These are phyloP conservation scores for Nipponia nippon DNA, from an alignment of 2,113 vertebrate species.

Conservation along the genomic window DNA sequence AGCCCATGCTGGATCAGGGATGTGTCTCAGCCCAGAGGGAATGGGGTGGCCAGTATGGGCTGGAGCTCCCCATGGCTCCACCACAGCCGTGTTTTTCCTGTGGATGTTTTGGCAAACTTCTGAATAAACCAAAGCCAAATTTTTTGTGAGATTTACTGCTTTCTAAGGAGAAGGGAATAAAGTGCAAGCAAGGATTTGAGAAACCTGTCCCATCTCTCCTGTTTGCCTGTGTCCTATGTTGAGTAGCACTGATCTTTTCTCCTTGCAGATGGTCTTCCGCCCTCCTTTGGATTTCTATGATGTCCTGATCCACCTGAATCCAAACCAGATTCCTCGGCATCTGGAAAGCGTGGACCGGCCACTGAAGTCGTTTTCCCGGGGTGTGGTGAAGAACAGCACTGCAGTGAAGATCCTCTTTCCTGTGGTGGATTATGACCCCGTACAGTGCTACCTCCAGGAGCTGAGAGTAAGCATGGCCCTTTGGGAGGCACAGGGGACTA, in stretches of 20 bases:
- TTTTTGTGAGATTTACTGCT: no score
- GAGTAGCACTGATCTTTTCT: neutral
- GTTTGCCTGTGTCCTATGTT: neutral
- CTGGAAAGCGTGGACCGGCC: conserved; percentile 82
- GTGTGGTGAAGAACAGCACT: conserved; percentile 26
- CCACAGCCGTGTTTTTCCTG: neutral
- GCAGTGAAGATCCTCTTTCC: conserved; percentile 73
- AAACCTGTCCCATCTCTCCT: neutral
- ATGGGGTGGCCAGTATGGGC: neutral
- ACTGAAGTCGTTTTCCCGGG: conserved; percentile 73
- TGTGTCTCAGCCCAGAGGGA: neutral
- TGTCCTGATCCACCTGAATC: conserved; percentile 85
- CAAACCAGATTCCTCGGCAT: conserved; percentile 86
- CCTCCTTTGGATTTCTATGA: conserved; percentile 91
- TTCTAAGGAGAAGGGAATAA: neutral
- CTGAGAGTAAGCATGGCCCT: conserved; percentile 77
- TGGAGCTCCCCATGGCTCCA: neutral
- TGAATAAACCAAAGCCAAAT: no score
- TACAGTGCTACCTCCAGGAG: conserved; percentile 83
- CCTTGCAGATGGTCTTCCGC: conserved; percentile 83
- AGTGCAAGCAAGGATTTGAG: neutral
- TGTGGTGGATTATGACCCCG: conserved; percentile 89
- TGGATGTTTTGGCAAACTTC: neutral
- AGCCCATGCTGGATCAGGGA: rapidly evolving
- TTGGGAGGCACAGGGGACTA: no score